Conservation (phyloP, 2,888 invertebrate genomes). For the Chloromyia formosa region DNA sequence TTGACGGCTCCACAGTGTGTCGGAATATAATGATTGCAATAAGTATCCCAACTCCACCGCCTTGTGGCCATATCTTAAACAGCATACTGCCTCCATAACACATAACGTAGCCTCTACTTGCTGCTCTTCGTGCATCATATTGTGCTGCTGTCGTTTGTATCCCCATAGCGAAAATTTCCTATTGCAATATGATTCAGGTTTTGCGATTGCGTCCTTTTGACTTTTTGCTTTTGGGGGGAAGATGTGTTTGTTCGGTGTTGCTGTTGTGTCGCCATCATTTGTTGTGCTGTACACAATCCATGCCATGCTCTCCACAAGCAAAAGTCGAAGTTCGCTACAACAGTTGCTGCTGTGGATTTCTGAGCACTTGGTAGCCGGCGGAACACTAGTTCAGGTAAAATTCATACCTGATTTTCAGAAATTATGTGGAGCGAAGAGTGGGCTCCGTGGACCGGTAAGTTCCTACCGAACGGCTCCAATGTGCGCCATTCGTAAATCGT, state of each 20-base stretch:
- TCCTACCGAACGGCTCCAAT: too few species aligned
- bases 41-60: neutral
- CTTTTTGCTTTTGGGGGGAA: slow-evolving; percentile 1
- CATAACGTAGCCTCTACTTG: neutral
- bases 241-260: slow-evolving; percentile 7
- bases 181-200: slow-evolving; percentile 34
- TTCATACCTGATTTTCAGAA: slow-evolving; percentile 35
- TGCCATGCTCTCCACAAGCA: neutral
- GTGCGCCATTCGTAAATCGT: neutral
- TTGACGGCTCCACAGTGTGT: neutral
- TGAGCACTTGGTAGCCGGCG: slow-evolving; percentile 22
- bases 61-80: neutral
- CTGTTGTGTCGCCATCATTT: neutral
- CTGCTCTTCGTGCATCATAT: neutral
- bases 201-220: slow-evolving; percentile 38
- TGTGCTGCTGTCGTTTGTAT: neutral
- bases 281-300: neutral
- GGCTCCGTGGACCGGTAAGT: neutral
- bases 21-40: neutral
- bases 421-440: neutral
- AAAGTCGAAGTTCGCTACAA: neutral
- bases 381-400: slow-evolving; percentile 31
- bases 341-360: neutral
- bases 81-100: slow-evolving; percentile 7
- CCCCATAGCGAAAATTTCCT: slow-evolving; percentile 18